Conservation (phyloP, 2,113 vertebrate species). For the Jaculus jaculus region DNA sequence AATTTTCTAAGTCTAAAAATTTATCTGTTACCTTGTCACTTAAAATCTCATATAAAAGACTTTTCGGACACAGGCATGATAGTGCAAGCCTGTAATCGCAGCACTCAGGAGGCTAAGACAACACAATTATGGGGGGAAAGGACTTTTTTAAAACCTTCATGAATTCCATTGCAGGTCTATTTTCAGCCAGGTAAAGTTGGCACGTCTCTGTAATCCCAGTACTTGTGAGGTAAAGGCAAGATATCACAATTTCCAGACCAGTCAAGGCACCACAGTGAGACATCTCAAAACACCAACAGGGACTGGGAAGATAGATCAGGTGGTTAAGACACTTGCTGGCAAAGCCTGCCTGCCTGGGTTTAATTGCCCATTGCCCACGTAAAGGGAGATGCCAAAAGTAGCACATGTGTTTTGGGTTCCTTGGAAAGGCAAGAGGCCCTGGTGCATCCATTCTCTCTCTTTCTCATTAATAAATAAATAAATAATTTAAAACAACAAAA, state of each 20-base stretch:
- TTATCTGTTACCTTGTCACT: slow-evolving; percentile 6
- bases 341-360: too few relatives aligned
- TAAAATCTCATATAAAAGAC: not conserved
- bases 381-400: too few relatives aligned
- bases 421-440: too few relatives aligned
- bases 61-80: not conserved
- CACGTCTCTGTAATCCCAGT: not conserved
- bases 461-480: too few relatives aligned
- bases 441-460: too few relatives aligned
- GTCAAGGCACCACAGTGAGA: not conserved
- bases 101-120: not conserved
- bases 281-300: not conserved
- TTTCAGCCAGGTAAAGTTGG: not conserved
- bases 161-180: not conserved
- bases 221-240: not conserved
- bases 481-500: not conserved
- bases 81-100: too few relatives aligned
- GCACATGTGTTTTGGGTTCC: too few relatives aligned
- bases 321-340: too few relatives aligned
- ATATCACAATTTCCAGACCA: not conserved
- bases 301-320: too few relatives aligned
- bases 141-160: not conserved
- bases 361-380: too few relatives aligned
- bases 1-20: slow-evolving; percentile 39
- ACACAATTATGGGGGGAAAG: not conserved